Evolutionary conservation across 2,797 vertebrate genomes (phyloP), one percentile per base, ranked within the genome.

Genomic region (Bovichtus variegatus): DNA sequence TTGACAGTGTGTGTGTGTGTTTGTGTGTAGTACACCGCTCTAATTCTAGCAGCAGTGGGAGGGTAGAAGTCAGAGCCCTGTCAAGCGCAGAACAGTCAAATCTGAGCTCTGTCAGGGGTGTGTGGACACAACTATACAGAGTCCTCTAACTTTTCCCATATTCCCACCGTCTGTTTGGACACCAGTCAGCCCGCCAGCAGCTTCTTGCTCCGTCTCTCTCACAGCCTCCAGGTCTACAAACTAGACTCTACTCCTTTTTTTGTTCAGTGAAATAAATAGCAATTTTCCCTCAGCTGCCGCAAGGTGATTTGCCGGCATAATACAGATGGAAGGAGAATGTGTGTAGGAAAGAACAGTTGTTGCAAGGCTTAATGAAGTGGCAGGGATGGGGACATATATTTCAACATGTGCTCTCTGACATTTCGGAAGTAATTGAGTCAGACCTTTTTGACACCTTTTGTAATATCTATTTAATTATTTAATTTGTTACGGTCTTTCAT

Each of bases 11-110:
- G 67, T 53, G 29, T 50, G 34, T 34, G 31, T 34, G 6, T 59
- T 43, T 83, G 81, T 82, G 76, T 71, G 57, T 34, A 18, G 69
- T 63, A 63, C 73, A 71, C 53, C 57, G 77, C 83, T 88, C 81
- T 89, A 85, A 90, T 89, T 92, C 81, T 34, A 73, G 83, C 87
- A 84, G 72, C 84, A 73, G 80, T 82, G 74, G 83, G 89, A 87
- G 77, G 82, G 81, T 71, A 85, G 79, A 83, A 86, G 87, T 87
- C 90, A 87, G 81, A 79, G 79, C 41, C 71, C 83, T 93, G 93
- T 92, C 89, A 91, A 86, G 76, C 53, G 54, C 83, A 83, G 73
- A 84, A 66, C 82, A 92, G 86, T 93, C 85, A 83, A 90, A 88
- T 86, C 38, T 80, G 78, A 92, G 83, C 82, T 87, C 79, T 90